Base-by-base conservation (phyloP, 2,113 vertebrate genomes). In the Microtus oregoni region DNA sequence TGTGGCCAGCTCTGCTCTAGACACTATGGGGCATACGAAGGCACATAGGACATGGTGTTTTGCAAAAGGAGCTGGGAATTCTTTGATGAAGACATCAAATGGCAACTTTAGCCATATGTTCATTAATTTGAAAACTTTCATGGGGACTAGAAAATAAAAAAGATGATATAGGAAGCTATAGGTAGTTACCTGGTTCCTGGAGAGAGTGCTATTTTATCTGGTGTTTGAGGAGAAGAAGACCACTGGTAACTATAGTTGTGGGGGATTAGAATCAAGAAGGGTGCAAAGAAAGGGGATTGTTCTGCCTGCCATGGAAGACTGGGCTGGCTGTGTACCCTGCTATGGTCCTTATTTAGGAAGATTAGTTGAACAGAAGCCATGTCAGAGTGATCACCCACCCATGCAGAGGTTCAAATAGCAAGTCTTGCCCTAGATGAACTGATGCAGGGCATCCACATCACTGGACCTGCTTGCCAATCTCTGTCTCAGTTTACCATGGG, bases 61-160 rank as follows among this genome's bases (percentile, higher is more conserved):
- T 70, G 14, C 5, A 70, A 88, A 93, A 94, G 61, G 24, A 90
- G 28, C 50, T 94, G 50, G 79, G 3, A 4, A 44, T 67, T 89
- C 32, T 73, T 50, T 68, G 63, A 87, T 81, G 47, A 90, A 86
- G 41, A 92, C 14, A 79, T 79, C 75, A 87, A 91, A 35, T 76
- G 58, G 15, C n/a, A 90, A 47, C 94, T 76, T 22, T 3, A 38
- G 50, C 58, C 73, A 50, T 12, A 94, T 63, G 65, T 78, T 68
- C 26, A 94, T 73, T 82, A 44, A 73, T 50, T 65, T 94, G 61
- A 95, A 95, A 68, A 87, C 86, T 77, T 38, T 47, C 35, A 67
- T 4, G 72, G 89, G 20, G 13, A 94, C 81, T 19, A 77, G 47
- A 77, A 94, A 63, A 81, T 67, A 76, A 93, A 87, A 24, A 38